Conservation (phyloP, 1,140 invertebrate genomes). For the Penaeus japonicus region DNA sequence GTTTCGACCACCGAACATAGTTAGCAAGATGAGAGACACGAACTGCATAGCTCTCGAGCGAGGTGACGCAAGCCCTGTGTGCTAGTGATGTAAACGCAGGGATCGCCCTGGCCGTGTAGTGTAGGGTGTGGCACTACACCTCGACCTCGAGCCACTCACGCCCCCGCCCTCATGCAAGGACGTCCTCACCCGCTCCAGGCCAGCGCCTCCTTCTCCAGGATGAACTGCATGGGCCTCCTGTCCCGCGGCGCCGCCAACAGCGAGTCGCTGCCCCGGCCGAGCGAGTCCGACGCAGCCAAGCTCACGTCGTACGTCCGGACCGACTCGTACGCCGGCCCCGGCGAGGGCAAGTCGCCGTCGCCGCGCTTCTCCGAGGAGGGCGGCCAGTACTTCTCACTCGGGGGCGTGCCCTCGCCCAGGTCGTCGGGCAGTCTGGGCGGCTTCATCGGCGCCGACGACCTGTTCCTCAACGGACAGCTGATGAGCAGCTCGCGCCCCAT, state of each 20-base stretch:
- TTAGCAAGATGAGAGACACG: too few relatives aligned
- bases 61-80: too few relatives aligned
- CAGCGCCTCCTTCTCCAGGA: constrained; percentile 20
- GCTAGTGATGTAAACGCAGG: too few relatives aligned
- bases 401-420: constrained; percentile 24
- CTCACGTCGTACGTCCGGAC: constrained; percentile 6
- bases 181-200: neutral
- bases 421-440: neutral
- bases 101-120: too few relatives aligned
- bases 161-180: constrained; percentile 17
- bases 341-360: constrained; percentile 15
- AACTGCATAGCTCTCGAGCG: too few relatives aligned
- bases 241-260: neutral
- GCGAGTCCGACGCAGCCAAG: neutral
- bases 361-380: constrained; percentile 29
- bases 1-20: too few relatives aligned
- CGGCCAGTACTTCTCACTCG: constrained; percentile 36
- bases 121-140: too few relatives aligned
- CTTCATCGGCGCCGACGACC: constrained; percentile 27
- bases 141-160: neutral
- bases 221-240: constrained; percentile 35
- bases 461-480: constrained; percentile 44
- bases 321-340: neutral
- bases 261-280: neutral
- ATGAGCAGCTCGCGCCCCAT: constrained; percentile 22